A percentile compares a stretch with the other conserved stretches of the same genome.
These are phyloP conservation scores for Episyrphus balteatus DNA, from an alignment of 1,140 invertebrate species.

Conservation along the genomic window DNA sequence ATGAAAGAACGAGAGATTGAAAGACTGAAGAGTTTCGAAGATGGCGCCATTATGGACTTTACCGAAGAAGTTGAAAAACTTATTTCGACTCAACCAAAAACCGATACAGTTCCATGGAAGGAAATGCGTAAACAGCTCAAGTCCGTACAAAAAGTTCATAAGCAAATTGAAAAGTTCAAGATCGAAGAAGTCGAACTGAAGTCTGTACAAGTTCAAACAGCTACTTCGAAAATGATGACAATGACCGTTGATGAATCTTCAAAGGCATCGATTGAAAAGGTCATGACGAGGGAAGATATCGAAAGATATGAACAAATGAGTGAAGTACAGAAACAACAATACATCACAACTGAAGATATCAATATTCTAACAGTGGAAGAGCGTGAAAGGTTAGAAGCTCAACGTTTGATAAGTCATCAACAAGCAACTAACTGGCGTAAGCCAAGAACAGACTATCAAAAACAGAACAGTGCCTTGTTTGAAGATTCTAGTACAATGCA, in stretches of 20 bases:
- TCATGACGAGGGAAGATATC: constrained; percentile 18
- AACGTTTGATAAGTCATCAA: constrained; percentile 20
- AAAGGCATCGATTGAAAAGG: constrained; percentile 27
- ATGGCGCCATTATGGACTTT: constrained; percentile 33
- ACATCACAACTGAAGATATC: constrained; percentile 28
- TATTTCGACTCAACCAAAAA: constrained; percentile 22
- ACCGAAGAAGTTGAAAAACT: constrained; percentile 34
- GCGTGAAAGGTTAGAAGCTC: constrained; percentile 26
- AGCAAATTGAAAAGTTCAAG: constrained; percentile 34
- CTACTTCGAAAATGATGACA: constrained; percentile 14
- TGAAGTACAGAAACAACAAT: constrained; percentile 22
- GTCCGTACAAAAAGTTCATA: constrained; percentile 28
- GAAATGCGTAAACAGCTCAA: constrained; percentile 34
- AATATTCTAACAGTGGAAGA: constrained; percentile 27
- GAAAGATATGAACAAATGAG: constrained; percentile 26
- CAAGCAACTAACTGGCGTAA: constrained; percentile 29
- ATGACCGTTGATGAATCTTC: constrained; percentile 27
- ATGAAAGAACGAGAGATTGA: constrained; percentile 27
- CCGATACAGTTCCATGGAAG: constrained; percentile 31
- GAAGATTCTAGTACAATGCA: constrained; percentile 32
- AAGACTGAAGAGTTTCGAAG: constrained; percentile 33
- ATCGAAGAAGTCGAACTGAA: constrained; percentile 31
- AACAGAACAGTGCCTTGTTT: constrained; percentile 20
- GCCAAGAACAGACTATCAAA: constrained; percentile 18
- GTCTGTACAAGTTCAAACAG: constrained; percentile 17